A percentile compares a stretch with the other conserved stretches of the same genome.
Conservation (phyloP, 2,797 vertebrate genomes). For the Anableps anableps region DNA sequence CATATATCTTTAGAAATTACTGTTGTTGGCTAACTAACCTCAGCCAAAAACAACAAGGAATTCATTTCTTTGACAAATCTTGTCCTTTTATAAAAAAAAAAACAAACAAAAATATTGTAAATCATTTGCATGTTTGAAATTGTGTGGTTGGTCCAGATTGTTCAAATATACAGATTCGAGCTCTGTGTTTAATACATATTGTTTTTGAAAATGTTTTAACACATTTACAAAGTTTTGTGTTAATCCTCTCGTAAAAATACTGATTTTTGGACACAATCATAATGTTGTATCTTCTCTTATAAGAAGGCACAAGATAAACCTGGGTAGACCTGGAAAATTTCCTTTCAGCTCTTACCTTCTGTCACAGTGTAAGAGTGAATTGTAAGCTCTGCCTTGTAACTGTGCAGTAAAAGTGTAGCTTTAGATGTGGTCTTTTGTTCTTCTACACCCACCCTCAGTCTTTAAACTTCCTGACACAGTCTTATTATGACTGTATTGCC, state of each 20-base stretch:
- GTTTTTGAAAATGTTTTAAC: not conserved
- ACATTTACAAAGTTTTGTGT: not conserved
- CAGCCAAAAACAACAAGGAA: not conserved
- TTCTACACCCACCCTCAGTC: not conserved
- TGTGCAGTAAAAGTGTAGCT: not conserved
- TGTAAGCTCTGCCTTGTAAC: not conserved
- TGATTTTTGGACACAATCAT: not conserved
- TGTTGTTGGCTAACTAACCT: not conserved
- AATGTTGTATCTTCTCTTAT: not conserved
- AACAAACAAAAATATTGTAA: not conserved
- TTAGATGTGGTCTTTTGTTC: slow-evolving; percentile 3
- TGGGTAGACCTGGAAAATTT: not conserved
- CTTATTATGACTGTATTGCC: not conserved
- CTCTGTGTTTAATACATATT: not conserved
- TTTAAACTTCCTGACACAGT: slow-evolving; percentile 4
- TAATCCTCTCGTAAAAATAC: not conserved
- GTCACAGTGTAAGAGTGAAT: not conserved
- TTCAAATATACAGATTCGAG: not conserved
- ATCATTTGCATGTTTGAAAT: not conserved
- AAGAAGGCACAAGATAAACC: not conserved
- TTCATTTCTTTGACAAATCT: not conserved
- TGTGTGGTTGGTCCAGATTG: not conserved
- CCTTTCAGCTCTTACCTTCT: not conserved
- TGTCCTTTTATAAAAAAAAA: not conserved
- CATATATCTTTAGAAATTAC: not conserved